These are phyloP conservation scores for Pipa parva DNA, from an alignment of 2,113 vertebrate genomes.

Conservation along the genomic window DNA sequence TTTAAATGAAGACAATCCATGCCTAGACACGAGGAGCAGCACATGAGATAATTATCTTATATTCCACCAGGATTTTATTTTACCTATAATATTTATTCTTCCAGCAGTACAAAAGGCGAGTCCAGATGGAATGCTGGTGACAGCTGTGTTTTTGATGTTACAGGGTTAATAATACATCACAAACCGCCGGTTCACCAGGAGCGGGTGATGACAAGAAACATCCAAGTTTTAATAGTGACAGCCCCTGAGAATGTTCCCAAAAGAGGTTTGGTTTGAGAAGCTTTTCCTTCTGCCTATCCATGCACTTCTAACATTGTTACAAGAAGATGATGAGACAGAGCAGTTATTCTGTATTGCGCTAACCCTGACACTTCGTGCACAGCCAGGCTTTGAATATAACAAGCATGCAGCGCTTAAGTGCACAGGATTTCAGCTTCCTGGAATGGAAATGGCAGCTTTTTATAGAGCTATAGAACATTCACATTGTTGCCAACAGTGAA, in stretches of 20 bases:
- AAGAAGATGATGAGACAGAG: slow-evolving; percentile 2
- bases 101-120: neutral
- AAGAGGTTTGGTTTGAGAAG: slow-evolving; percentile 1
- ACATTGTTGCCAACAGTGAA: too few relatives aligned
- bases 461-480: too few relatives aligned
- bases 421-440: neutral
- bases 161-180: slow-evolving; percentile 37
- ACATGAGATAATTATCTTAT: too few relatives aligned
- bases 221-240: slow-evolving; percentile 21
- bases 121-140: slow-evolving; percentile 6
- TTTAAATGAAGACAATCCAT: too few relatives aligned
- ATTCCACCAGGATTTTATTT: too few relatives aligned
- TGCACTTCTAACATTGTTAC: slow-evolving; percentile 5
- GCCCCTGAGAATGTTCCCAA: slow-evolving; percentile 11
- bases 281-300: slow-evolving; percentile 11
- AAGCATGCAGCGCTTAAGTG: slow-evolving; percentile 4
- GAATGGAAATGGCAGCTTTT: neutral
- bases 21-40: too few relatives aligned
- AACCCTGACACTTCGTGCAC: slow-evolving; percentile 16
- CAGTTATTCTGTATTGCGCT: slow-evolving; percentile 7
- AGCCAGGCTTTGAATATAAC: slow-evolving; percentile 8
- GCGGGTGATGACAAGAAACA: slow-evolving; percentile 15
- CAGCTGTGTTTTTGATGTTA: neutral
- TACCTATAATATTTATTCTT: too few relatives aligned
- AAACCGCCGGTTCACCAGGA: slow-evolving; percentile 3